Base-by-base conservation (phyloP, 2,888 invertebrate species). In the Hanleya hanleyi region DNA sequence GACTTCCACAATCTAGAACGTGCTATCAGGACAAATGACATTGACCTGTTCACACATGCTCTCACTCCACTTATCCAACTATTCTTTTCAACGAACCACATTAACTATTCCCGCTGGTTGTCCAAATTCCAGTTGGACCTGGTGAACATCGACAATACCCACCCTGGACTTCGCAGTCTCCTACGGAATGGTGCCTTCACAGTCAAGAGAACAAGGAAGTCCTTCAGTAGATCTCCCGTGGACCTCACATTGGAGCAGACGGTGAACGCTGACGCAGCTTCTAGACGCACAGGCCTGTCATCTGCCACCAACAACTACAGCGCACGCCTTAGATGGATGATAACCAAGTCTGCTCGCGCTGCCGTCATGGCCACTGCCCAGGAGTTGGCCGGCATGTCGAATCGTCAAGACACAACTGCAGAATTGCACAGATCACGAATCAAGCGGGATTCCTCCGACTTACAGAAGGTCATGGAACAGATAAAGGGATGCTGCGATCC, bases 31-130 rank as follows among this genome's bases (percentile, higher is more conserved):
- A 78, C 76, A 50, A 80, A 76, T 74, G 77, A 76, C 62, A 32
- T 77, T 12, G 62, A 70, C 1, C 66, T 77, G 22, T 79, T 74
- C 70, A 71, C 70, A n/a, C 62, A 68, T 36, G 32, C 70, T 26
- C 47, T 77, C n/a, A 65, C 73, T 49, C 51, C 70, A 38, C 7
- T 66, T 47, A 73, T 75, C 37, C 51, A 65, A 26, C 62, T 77
- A 4, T 80, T 76, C 67, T 81, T 81, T 73, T 71, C 73, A 9
- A 73, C 69, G 26, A 76, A 71, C 70, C 64, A 75, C 15, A 66
- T 72, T 6, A 78, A 78, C 57, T 80, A 81, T 70, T 49, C 79
- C 7, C 62, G 79, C 35, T 81, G 78, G 81, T 67, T 78, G 77
- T 64, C 73, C 7, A 78, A 69, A 50, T 78, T 71, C 35, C 74